These are phyloP conservation scores for Haemorhous mexicanus DNA, from an alignment of 2,113 vertebrate genomes.

Conservation along the genomic window DNA sequence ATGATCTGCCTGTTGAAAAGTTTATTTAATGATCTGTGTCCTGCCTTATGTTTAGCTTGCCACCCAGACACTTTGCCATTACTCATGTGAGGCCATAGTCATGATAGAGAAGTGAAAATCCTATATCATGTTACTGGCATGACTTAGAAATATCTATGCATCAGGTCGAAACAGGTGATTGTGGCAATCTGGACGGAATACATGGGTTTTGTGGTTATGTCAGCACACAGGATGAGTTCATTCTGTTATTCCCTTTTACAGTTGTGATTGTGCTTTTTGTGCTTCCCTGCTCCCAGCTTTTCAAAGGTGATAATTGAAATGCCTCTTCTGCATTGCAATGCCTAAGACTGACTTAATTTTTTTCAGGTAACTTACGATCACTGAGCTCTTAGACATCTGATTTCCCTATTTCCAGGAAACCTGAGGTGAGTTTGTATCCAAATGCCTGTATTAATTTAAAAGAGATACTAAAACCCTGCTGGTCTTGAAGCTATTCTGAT, in stretches of 20 bases:
- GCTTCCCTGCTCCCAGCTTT: background rate
- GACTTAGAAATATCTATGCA: background rate
- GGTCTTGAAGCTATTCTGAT: constrained; percentile 29
- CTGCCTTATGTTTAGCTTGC: background rate
- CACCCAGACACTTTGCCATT: background rate
- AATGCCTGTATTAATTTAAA: background rate
- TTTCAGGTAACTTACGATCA: background rate
- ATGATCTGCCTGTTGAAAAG: background rate
- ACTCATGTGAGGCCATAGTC: background rate
- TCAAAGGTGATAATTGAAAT: background rate
- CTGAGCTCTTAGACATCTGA: background rate
- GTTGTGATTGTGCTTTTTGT: background rate
- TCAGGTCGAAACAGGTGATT: background rate
- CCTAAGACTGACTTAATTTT: background rate
- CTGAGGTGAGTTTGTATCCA: constrained; percentile 3
- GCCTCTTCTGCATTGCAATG: background rate
- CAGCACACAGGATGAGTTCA: background rate
- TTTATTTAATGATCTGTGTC: background rate
- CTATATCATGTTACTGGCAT: background rate
- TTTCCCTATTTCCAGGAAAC: constrained; percentile 16
- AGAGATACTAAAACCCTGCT: background rate
- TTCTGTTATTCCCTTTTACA: background rate
- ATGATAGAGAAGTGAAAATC: background rate
- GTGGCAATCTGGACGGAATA: background rate
- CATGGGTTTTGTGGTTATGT: background rate